Percentiles rank a stretch among this genome's conserved stretches.
These are phyloP conservation scores for Gadus macrocephalus DNA, from an alignment of 2,113 vertebrate species.

Conservation along the genomic window DNA sequence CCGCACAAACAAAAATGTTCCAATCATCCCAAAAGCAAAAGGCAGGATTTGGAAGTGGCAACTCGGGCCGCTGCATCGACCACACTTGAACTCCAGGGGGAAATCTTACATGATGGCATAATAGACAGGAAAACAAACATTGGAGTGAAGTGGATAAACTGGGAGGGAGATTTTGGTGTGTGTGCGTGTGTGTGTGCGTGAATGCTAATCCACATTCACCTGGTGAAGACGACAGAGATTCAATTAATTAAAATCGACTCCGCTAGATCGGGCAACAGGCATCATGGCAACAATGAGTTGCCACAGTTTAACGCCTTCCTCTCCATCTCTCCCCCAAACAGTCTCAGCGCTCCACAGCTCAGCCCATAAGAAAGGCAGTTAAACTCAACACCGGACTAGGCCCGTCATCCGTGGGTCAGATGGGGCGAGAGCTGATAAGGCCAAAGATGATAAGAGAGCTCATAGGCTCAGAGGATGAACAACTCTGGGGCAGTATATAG, in stretches of 20 bases:
- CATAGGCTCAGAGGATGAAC: too few relatives aligned
- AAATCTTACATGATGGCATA: constrained; percentile 42
- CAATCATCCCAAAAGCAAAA: constrained; percentile 21
- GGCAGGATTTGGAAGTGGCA: constrained; percentile 7
- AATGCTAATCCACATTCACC: constrained; percentile 18
- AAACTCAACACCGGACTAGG: constrained; percentile 31
- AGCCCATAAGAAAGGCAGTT: constrained; percentile 31
- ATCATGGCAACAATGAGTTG: constrained; percentile 57
- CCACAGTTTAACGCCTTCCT: background rate
- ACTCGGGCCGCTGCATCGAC: background rate
- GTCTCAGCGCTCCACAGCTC: constrained; percentile 18
- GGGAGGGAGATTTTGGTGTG: constrained; percentile 23
- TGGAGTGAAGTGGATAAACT: constrained; percentile 31
- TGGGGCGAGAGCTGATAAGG: background rate
- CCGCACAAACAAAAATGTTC: constrained; percentile 6
- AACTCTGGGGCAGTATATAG: too few relatives aligned
- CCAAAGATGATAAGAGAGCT: too few relatives aligned
- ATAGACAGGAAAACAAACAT: constrained; percentile 37
- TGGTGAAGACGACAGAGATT: constrained; percentile 38
- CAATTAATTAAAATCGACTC: constrained; percentile 24
- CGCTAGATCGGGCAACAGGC: constrained; percentile 9
- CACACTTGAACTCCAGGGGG: constrained; percentile 12
- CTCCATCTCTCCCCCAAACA: constrained; percentile 1
- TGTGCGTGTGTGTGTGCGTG: constrained; percentile 7
- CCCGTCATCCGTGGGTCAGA: constrained; percentile 5